A percentile compares a stretch with the other conserved stretches of the same genome.
These are phyloP conservation scores for Thrips palmi DNA, from an alignment of 1,140 invertebrate genomes.

Conservation along the genomic window DNA sequence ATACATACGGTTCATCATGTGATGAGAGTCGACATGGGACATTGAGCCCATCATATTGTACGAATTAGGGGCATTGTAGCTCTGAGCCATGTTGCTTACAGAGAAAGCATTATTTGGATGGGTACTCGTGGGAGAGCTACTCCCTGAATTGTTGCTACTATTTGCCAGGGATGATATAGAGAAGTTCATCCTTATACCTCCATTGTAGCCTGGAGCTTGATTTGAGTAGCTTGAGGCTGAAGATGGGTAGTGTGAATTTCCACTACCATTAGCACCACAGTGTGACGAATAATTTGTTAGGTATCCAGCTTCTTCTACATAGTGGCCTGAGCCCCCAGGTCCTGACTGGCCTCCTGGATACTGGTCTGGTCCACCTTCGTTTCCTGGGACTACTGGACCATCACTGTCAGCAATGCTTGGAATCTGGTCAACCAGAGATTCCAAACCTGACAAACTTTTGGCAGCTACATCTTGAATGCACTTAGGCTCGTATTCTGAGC, in stretches of 20 bases:
- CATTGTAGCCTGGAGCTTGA: constrained; percentile 15
- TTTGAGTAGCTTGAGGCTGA: constrained; percentile 15
- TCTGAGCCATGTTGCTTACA: constrained; percentile 19
- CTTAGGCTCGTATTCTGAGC: constrained; percentile 9
- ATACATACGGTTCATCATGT: constrained; percentile 13
- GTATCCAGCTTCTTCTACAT: constrained; percentile 18
- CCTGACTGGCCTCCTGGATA: constrained; percentile 13
- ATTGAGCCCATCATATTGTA: constrained; percentile 19
- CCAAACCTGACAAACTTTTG: constrained; percentile 72
- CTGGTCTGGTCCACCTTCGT: constrained; percentile 17
- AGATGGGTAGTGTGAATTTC: constrained; percentile 13
- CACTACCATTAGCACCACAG: constrained; percentile 10
- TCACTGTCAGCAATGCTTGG: constrained; percentile 61
- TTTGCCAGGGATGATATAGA: constrained; percentile 25
- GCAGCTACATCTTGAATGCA: constrained; percentile 52
- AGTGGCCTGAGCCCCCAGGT: constrained; percentile 13
- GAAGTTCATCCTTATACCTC: constrained; percentile 21
- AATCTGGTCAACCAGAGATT: constrained; percentile 80
- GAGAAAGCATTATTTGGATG: constrained; percentile 20
- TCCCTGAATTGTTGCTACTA: constrained; percentile 16
- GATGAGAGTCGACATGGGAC: constrained; percentile 10
- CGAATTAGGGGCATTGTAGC: constrained; percentile 16
- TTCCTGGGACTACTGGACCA: constrained; percentile 14
- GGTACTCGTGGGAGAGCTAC: constrained; percentile 9
- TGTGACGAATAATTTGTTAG: constrained; percentile 17